Conservation (phyloP, 2,888 invertebrate species). For the Eupithecia insigniata region DNA sequence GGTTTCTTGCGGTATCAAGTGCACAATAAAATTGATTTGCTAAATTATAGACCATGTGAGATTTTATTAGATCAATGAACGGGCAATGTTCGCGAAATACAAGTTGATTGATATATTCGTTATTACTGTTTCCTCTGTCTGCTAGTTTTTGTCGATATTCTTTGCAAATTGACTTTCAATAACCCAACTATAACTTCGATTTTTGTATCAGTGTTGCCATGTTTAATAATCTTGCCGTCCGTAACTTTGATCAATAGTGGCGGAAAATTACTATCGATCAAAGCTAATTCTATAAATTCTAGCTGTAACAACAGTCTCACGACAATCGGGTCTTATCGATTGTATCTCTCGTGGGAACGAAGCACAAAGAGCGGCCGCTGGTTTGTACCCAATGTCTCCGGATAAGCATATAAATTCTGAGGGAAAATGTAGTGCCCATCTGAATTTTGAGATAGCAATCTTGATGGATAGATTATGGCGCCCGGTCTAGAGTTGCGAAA, state of each 20-base stretch:
- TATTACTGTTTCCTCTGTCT: conserved; percentile 1
- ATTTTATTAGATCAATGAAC: conserved; percentile 50
- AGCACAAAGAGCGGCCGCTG: conserved; percentile 64
- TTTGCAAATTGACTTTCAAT: conserved; percentile 6
- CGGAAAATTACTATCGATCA: conserved; percentile 35
- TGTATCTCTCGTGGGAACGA: conserved; percentile 64
- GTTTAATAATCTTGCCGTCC: conserved; percentile 4
- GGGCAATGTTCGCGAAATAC: conserved; percentile 41
- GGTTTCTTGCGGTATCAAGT: conserved; percentile 56
- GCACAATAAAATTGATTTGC: conserved; percentile 56
- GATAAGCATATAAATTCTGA: conserved; percentile 65
- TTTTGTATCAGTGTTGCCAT: not conserved
- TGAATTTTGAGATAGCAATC: conserved; percentile 68
- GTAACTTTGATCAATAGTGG: conserved; percentile 29
- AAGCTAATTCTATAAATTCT: conserved; percentile 34
- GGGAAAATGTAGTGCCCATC: conserved; percentile 64
- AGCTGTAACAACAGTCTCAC: conserved; percentile 43
- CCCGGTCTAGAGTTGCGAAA: conserved; percentile 52
- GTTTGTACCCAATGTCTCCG: conserved; percentile 52
- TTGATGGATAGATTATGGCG: conserved; percentile 71
- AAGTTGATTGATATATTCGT: conserved; percentile 6
- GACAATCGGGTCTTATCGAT: conserved; percentile 61
- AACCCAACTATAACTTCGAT: not conserved
- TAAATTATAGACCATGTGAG: conserved; percentile 55
- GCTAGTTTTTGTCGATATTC: not conserved